Evolutionary conservation across 1,140 invertebrate genomes (phyloP).

Genomic region (Aphaenogaster ashmeadi): DNA sequence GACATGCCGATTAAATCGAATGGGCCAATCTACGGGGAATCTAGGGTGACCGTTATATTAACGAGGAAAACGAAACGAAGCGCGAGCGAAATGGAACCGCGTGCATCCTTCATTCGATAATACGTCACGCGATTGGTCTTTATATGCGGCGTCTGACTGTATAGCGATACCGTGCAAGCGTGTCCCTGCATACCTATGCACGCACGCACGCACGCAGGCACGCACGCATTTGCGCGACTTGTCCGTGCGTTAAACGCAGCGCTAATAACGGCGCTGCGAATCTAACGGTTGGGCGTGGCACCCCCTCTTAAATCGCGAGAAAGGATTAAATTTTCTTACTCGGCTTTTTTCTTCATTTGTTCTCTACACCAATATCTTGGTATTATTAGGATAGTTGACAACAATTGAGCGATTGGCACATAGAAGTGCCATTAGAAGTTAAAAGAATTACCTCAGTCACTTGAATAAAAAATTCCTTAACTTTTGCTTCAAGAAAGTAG

Average conservation of each 20-base stretch:
- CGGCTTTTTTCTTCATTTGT: background rate
- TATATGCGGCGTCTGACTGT: slow-evolving; percentile 2
- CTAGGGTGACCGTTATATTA: slow-evolving; percentile 39
- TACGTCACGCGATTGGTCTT: slow-evolving; percentile 35
- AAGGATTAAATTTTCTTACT: slow-evolving; percentile 1
- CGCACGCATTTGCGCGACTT: slow-evolving; percentile 1
- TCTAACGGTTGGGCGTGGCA: slow-evolving; percentile 77
- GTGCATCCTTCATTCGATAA: slow-evolving; percentile 54
- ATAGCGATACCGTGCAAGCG: slow-evolving; percentile 6
- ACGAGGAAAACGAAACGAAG: slow-evolving; percentile 50
- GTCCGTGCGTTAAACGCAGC: slow-evolving; percentile 44
- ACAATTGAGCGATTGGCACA: background rate
- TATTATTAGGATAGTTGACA: background rate
- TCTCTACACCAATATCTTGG: background rate
- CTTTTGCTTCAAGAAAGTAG: background rate
- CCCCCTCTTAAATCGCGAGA: slow-evolving; percentile 12
- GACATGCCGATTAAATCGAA: background rate
- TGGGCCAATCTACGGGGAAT: slow-evolving; percentile 9
- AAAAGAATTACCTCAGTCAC: background rate
- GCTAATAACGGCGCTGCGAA: slow-evolving; percentile 61
- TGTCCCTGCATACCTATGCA: slow-evolving; percentile 14
- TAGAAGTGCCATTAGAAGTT: background rate
- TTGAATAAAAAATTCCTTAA: background rate
- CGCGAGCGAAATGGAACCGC: slow-evolving; percentile 42
- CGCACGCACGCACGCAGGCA: background rate